Evolutionary conservation across 1,140 invertebrate genomes (phyloP).

Genomic region (Drosophila willistoni): DNA sequence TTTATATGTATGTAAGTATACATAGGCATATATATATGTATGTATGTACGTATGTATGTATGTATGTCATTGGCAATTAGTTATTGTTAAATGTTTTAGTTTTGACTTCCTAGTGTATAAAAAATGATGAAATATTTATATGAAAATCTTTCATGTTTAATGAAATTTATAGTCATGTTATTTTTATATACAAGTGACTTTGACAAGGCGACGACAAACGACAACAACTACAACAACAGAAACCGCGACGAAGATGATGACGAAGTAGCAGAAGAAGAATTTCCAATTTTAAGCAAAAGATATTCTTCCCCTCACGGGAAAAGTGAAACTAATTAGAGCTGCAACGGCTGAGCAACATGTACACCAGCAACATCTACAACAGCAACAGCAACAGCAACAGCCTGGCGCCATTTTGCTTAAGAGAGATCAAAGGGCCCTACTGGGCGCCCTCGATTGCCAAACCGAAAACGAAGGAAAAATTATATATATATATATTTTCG

Average conservation of each 20-base stretch:
- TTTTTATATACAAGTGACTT: conserved; percentile 69
- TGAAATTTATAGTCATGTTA: conserved; percentile 80
- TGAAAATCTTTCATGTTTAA: conserved; percentile 81
- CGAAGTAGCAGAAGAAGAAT: conserved; percentile 41
- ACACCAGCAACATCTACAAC: conserved; percentile 30
- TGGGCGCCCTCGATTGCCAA: conserved; percentile 63
- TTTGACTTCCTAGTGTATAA: conserved; percentile 2
- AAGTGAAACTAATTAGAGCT: conserved; percentile 79
- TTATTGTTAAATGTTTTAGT: conserved; percentile 56
- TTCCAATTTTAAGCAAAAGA: conserved; percentile 3
- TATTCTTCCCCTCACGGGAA: conserved; percentile 37
- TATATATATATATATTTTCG: not conserved
- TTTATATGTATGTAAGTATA: conserved; percentile 16
- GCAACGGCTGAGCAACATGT: conserved; percentile 31
- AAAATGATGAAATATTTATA: conserved; percentile 78
- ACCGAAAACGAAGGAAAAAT: conserved; percentile 37
- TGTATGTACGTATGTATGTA: conserved; percentile 29
- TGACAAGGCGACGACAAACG: conserved; percentile 40
- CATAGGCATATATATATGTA: too few relatives aligned
- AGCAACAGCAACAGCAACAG: conserved; percentile 3
- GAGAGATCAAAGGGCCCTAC: conserved; percentile 69
- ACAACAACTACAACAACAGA: not conserved
- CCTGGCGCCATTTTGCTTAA: conserved; percentile 66
- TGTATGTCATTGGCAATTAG: conserved; percentile 78
- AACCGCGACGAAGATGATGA: too few relatives aligned